Evolutionary conservation across 92 coral and sea anemone species (phyloP), one percentile per base, ranked within the genome.

Genomic region (Pocillopora meandrina): DNA sequence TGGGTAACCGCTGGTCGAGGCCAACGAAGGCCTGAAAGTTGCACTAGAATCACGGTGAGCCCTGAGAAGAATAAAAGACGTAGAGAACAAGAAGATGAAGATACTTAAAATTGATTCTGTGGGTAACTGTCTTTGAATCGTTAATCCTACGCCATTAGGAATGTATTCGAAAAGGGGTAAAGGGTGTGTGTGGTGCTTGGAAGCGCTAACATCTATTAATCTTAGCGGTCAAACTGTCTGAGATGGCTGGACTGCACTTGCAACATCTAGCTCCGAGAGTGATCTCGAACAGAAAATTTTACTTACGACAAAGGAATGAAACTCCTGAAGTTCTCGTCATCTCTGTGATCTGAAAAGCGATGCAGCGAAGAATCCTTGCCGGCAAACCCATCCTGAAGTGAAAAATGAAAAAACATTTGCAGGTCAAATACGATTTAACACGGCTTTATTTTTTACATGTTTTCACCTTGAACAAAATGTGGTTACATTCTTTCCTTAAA

Each of bases 241-340:
- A 7, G 8, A 42, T 42, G 52, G 52, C 52, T 42, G 52, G 52
- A 42, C 31, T 26, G 31, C 31, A 26, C 31, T 26, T 26, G 31
- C 52, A 42, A 42, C 52, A 42, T 42, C 52, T 7, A 42, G 52
- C 52, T 42, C 52, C 52, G 52, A 42, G 5, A 42, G 52, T 42
- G 52, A 7, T 42, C 8, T 7, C 52, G 52, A 42, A 42, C 52
- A 42, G 52, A 42, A 42, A 42, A 3, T 42, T 16, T 59, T 17
- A 90, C 99, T 92, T 90, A 96, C 99, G 98, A 94, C 70, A 96
- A 84, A 34, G 99, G 97, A 56, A 96, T 92, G 65, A 94, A 96
- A 72, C 90, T 91, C 86, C 77, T 89, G 80, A 87, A 96, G 87
- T 95, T 94, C 75, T 94, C 99, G 26, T 93, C 98, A 10, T 87